phyloP scores from a whole-genome alignment of 30 jellyfish, hydroid and myxozoan species.

The Hydra vulgaris region DNA sequence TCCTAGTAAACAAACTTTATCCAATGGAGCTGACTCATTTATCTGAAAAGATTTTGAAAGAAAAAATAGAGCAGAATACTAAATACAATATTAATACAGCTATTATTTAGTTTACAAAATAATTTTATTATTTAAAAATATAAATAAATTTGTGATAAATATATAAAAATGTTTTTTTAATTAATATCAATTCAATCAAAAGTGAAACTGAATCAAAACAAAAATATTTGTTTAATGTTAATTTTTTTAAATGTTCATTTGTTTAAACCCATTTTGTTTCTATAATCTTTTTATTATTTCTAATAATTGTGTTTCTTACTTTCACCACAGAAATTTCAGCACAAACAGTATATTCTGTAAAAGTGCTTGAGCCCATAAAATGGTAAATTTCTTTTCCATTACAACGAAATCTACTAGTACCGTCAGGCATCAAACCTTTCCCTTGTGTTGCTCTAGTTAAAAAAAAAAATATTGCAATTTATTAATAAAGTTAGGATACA shows the following conservation, averaged over 20 bases:
- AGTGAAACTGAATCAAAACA: too few relatives aligned
- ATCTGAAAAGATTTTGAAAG: slow-evolving; percentile 30
- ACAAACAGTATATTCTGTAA: slow-evolving; percentile 78
- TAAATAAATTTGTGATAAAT: too few relatives aligned
- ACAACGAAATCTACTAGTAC: slow-evolving; percentile 69
- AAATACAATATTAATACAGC: neutral
- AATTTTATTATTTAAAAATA: neutral
- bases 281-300: neutral
- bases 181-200: too few relatives aligned
- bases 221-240: too few relatives aligned
- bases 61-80: neutral
- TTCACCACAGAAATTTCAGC: slow-evolving; percentile 88
- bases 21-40: slow-evolving; percentile 72
- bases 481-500: neutral
- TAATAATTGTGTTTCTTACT: slow-evolving; percentile 29
- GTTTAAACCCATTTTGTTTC: neutral
- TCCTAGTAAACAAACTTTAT: slow-evolving; percentile 87
- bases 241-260: too few relatives aligned
- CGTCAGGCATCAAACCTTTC: slow-evolving; percentile 98
- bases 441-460: slow-evolving; percentile 83
- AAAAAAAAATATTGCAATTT: neutral
- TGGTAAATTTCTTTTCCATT: slow-evolving; percentile 67
- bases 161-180: too few relatives aligned
- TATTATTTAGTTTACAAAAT: neutral
- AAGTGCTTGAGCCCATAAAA: slow-evolving; percentile 94